Conservation (phyloP, 2,797 vertebrate genomes). For the Enteromius radiatus region DNA sequence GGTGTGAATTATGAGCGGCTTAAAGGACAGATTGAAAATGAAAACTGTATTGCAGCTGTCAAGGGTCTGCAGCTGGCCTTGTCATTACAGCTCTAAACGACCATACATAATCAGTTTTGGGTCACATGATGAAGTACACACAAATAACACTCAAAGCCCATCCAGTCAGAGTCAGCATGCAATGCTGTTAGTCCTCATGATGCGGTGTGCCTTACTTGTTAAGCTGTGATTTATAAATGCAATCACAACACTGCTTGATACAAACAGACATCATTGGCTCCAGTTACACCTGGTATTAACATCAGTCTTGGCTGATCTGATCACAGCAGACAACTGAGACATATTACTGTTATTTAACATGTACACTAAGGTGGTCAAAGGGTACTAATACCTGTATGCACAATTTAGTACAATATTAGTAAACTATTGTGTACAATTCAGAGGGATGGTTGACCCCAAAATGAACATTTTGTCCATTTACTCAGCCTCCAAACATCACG, state of each 20-base stretch:
- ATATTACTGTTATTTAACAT: neutral
- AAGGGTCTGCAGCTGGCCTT: constrained; percentile 31
- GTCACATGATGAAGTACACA: constrained; percentile 50
- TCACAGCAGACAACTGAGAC: constrained; percentile 10
- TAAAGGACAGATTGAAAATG: constrained; percentile 31
- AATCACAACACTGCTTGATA: constrained; percentile 73
- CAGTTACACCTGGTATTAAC: neutral
- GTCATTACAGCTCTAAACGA: constrained; percentile 32
- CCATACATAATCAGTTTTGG: constrained; percentile 31
- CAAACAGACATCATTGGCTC: constrained; percentile 70
- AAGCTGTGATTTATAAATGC: constrained; percentile 72
- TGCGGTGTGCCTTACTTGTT: constrained; percentile 66
- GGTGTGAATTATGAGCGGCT: constrained; percentile 40
- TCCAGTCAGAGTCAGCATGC: constrained; percentile 37
- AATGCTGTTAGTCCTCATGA: constrained; percentile 59
- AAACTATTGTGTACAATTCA: neutral
- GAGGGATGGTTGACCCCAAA: neutral
- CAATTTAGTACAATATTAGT: neutral
- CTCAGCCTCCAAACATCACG: neutral
- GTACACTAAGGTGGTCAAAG: neutral
- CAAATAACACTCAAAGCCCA: constrained; percentile 33
- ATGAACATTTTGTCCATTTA: neutral
- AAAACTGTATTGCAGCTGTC: constrained; percentile 19
- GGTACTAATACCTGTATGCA: neutral
- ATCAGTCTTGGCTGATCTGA: constrained; percentile 2